A percentile compares a stretch with the other conserved stretches of the same genome.
Evolutionary conservation across 2,797 vertebrate genomes (phyloP).

Genomic region (Girardinus metallicus): DNA sequence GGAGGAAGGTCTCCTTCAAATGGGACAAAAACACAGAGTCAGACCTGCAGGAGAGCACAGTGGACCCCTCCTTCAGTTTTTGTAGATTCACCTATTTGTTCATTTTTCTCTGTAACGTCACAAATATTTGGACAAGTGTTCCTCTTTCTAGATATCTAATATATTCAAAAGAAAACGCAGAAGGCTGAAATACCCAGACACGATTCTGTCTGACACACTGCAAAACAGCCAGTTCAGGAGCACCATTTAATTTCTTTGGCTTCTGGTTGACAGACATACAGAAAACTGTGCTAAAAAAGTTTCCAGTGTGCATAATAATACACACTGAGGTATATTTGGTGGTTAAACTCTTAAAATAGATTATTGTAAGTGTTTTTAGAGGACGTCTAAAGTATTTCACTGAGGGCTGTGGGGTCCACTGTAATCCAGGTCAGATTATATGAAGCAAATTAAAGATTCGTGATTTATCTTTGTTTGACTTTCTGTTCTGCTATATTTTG

Average conservation of each 20-base stretch:
- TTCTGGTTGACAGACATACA: neutral
- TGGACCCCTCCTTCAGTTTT: neutral
- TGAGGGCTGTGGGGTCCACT: neutral
- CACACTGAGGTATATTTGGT: neutral
- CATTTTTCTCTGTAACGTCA: neutral
- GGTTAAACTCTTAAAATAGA: neutral
- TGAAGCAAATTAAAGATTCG: neutral
- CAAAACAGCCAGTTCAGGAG: neutral
- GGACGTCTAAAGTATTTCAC: neutral
- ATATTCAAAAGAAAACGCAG: neutral
- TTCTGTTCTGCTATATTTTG: constrained; percentile 1
- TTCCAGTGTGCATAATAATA: neutral
- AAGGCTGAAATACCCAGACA: neutral
- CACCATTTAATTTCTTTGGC: neutral
- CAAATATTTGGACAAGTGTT: neutral
- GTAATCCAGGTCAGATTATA: neutral
- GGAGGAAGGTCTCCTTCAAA: neutral
- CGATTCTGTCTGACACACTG: neutral
- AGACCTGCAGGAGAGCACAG: neutral
- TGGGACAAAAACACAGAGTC: neutral
- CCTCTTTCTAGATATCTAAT: neutral
- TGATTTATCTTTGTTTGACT: neutral
- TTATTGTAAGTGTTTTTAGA: neutral
- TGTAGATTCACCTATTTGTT: neutral
- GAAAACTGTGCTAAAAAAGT: neutral